Evolutionary conservation across 2,888 invertebrate species (phyloP).

Genomic region (Drosophila acutilabella): DNA sequence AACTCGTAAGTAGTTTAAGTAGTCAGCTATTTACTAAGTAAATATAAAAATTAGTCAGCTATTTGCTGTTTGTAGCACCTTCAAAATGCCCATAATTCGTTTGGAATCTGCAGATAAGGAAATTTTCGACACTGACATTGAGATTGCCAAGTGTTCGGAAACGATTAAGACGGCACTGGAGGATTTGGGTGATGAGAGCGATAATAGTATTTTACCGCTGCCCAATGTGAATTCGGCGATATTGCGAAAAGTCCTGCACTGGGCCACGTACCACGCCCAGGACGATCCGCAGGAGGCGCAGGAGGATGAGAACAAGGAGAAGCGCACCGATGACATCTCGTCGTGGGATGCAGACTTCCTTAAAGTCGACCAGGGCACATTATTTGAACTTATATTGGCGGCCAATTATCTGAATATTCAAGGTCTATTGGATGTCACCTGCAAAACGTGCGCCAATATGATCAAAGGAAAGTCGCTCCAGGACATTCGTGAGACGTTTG

Average conservation of each 20-base stretch:
- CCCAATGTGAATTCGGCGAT: constrained; percentile 99
- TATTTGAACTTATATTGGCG: constrained; percentile 98
- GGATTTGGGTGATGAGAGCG: constrained; percentile 94
- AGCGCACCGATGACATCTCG: constrained; percentile 99
- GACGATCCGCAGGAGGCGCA: constrained; percentile 98
- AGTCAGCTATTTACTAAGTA: not conserved
- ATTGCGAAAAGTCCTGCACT: constrained; percentile 96
- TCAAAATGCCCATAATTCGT: constrained; percentile 96
- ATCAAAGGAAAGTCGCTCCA: constrained; percentile 99
- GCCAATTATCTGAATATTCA: constrained; percentile 99
- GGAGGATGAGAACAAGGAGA: constrained; percentile 98
- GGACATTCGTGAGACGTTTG: constrained; percentile 98
- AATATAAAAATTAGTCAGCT: not conserved
- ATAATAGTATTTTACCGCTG: constrained; percentile 97
- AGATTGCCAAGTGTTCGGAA: constrained; percentile 98
- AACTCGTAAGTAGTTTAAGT: not conserved
- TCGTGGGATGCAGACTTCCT: constrained; percentile 99
- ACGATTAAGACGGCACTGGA: constrained; percentile 99
- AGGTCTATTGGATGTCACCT: constrained; percentile 97
- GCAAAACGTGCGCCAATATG: constrained; percentile 99
- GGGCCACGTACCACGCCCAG: constrained; percentile 95
- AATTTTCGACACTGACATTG: constrained; percentile 97
- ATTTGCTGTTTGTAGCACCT: not conserved
- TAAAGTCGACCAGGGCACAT: constrained; percentile 98
- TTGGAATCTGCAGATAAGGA: constrained; percentile 98